Evolutionary conservation across 2,888 invertebrate genomes (phyloP).

Genomic region (Argyresthia goedartella): DNA sequence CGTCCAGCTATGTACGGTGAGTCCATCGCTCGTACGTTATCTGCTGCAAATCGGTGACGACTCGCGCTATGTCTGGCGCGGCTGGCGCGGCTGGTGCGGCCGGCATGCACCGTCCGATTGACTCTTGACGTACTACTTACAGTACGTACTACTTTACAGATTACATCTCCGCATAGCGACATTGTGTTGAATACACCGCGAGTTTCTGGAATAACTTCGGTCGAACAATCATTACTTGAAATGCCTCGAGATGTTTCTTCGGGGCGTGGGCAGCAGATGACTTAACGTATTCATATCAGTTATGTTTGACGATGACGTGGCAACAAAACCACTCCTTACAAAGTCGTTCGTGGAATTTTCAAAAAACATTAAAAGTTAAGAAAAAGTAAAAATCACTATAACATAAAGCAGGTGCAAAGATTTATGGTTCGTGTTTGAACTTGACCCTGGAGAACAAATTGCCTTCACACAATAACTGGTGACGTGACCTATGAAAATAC

Average conservation of each 20-base stretch:
- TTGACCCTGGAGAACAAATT: conserved; percentile 34
- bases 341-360: too few species aligned
- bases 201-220: too few species aligned
- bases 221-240: too few species aligned
- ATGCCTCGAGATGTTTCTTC: too few species aligned
- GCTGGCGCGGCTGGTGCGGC: not conserved
- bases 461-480: conserved; percentile 36
- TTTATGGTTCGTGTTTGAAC: conserved; percentile 32
- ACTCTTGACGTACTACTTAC: too few species aligned
- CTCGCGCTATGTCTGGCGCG: not conserved
- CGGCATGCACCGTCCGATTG: not conserved
- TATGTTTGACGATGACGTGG: too few species aligned
- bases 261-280: too few species aligned
- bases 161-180: not conserved
- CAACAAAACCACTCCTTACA: not conserved
- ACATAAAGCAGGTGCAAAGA: conserved; percentile 18
- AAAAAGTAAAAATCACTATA: not conserved
- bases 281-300: too few species aligned
- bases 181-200: too few species aligned
- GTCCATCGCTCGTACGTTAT: not conserved
- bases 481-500: conserved; percentile 31
- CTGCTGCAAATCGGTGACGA: not conserved
- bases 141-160: not conserved
- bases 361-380: too few species aligned
- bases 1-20: not conserved